Percentiles rank a stretch among this genome's conserved stretches.
These are phyloP conservation scores for Tridacna crocea DNA, from an alignment of 2,888 invertebrate species.

Conservation along the genomic window DNA sequence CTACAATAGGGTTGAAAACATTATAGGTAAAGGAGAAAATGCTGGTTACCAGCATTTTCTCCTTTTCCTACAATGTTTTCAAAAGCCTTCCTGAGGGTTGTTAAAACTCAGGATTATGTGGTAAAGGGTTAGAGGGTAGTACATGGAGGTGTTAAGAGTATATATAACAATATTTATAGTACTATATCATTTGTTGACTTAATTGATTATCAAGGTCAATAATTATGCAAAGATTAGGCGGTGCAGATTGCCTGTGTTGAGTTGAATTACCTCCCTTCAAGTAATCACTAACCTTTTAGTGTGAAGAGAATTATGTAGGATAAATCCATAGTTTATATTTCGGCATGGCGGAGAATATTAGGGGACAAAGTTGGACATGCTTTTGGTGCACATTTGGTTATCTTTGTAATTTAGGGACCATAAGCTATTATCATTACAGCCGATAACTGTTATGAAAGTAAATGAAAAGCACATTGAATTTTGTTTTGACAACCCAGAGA, in stretches of 20 bases:
- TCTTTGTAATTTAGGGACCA: no score
- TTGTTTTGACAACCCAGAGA: no score
- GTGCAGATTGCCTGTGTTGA: not conserved
- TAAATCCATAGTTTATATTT: no score
- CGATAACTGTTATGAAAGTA: no score
- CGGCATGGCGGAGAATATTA: no score
- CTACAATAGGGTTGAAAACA: not conserved
- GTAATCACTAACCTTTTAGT: no score
- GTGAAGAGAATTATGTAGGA: no score
- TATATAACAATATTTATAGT: slow-evolving; percentile 15
- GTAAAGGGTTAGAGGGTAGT: not conserved
- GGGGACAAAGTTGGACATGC: no score
- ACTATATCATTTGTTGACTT: slow-evolving; percentile 21
- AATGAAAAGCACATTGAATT: no score
- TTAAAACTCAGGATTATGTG: not conserved
- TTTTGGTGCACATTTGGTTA: no score
- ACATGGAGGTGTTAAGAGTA: slow-evolving; percentile 8
- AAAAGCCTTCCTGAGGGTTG: not conserved
- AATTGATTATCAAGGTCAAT: slow-evolving; percentile 19
- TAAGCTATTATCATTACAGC: no score
- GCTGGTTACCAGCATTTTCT: not conserved
- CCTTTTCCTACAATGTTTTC: not conserved
- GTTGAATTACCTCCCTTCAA: slow-evolving; percentile 9
- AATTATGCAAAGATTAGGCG: slow-evolving; percentile 20
- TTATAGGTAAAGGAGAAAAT: not conserved